Conservation (phyloP, 2,797 vertebrate genomes). For the Bradypodion ventrale region DNA sequence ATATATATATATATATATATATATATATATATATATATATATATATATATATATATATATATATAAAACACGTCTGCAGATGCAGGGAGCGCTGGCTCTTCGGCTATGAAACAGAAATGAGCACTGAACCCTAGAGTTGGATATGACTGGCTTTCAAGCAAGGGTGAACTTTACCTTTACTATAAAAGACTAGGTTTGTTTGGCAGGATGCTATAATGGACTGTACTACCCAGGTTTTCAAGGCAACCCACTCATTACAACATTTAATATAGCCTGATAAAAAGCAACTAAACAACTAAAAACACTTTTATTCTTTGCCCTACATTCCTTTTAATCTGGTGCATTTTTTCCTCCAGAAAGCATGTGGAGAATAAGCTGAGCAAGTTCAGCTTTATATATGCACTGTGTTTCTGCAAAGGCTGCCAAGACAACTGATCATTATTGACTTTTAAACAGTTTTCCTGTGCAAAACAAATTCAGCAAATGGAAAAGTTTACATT, state of each 20-base stretch:
- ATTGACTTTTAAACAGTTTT: slow-evolving; percentile 38
- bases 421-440: slow-evolving; percentile 62
- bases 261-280: slow-evolving; percentile 2
- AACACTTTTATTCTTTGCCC: slow-evolving; percentile 18
- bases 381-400: slow-evolving; percentile 3
- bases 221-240: too few species aligned
- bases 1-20: too few species aligned
- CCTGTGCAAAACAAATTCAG: slow-evolving; percentile 33
- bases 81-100: too few species aligned
- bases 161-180: too few species aligned
- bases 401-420: slow-evolving; percentile 32
- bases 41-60: too few species aligned
- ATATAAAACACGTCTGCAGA: too few species aligned
- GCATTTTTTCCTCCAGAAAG: slow-evolving; percentile 21
- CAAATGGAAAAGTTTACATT: slow-evolving; percentile 49
- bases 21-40: too few species aligned
- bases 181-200: neutral
- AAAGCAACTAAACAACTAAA: slow-evolving; percentile 26
- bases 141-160: too few species aligned
- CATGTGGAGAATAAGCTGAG: slow-evolving; percentile 25
- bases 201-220: neutral
- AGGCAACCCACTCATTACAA: too few species aligned
- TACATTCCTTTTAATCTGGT: slow-evolving; percentile 10
- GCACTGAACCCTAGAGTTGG: too few species aligned
- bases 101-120: too few species aligned